phyloP scores from a whole-genome alignment of 2,888 invertebrate genomes.

The Agelastica alni region DNA sequence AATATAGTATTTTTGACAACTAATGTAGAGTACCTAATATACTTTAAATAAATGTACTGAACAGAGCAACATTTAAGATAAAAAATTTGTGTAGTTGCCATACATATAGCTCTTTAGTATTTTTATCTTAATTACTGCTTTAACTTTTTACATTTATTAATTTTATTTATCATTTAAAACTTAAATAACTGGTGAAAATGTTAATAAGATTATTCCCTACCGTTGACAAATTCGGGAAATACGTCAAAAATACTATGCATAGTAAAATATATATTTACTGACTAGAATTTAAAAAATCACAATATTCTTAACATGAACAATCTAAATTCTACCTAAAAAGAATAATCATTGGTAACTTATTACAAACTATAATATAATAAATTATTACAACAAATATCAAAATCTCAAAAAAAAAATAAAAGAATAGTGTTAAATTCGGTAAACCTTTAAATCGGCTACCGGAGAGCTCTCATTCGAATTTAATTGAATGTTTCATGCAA shows the following conservation, averaged over 20 bases:
- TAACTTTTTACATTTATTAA: no score
- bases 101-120: no score
- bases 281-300: conserved; percentile 55
- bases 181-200: no score
- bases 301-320: conserved; percentile 42
- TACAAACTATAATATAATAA: conserved; percentile 34
- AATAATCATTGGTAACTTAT: conserved; percentile 43
- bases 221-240: neutral
- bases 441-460: neutral
- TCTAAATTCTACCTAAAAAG: conserved; percentile 34
- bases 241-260: conserved; percentile 4
- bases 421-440: conserved; percentile 20
- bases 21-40: no score
- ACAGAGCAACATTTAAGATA: no score
- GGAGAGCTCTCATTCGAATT: no score
- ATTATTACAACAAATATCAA: conserved; percentile 39
- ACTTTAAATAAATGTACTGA: no score
- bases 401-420: conserved; percentile 34
- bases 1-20: no score
- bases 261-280: conserved; percentile 43
- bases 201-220: neutral
- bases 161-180: no score
- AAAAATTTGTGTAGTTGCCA: no score
- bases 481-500: no score
- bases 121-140: no score